Base-by-base conservation (phyloP, 2,113 vertebrate species). In the Rhinogobius similis region DNA sequence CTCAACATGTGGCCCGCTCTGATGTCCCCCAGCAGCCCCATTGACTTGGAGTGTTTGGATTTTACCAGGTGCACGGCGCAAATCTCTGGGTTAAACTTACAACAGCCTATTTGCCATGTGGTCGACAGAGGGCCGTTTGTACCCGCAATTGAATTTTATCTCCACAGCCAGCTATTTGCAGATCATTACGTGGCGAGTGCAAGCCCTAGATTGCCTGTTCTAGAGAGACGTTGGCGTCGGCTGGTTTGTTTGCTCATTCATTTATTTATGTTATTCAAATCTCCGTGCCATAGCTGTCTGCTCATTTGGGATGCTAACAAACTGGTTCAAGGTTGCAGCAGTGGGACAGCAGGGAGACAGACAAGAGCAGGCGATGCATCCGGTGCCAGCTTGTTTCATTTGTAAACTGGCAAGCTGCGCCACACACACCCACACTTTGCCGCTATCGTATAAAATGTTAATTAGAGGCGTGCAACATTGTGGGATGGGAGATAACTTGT, bases 261-360 rank as follows among this genome's bases (percentile, higher is more conserved):
- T 91, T 90, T 89, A 88, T 91, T 91, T 86, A 88, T 87, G 83
- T 79, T 89, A 77, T 86, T 88, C 87, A 87, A 88, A 92, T 90
- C 83, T 85, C 79, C 62, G 65, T 75, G 71, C 76, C 68, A 36
- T 39, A 55, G 52, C 52, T 55, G 67, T 68, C 67, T 77, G 86
- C 72, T 85, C 81, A 87, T 90, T 86, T 89, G 84, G 80, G 89
- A 87, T 68, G 85, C 87, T 76, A 87, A 86, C 82, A 88, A 88
- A 88, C 81, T 82, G 83, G 81, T 88, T 88, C 86, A 88, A 88
- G 87, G 86, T 87, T 89, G 83, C 74, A 75, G 76, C 81, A 73
- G 63, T 26, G 59, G 71, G 82, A 77, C 12, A 63, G 59, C 63
- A 63, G 41, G 32, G 55, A 62, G 46, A 41, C 52, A 43, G 56